Conservation (phyloP, 2,113 vertebrate genomes). For the Sminthopsis crassicaudata region DNA sequence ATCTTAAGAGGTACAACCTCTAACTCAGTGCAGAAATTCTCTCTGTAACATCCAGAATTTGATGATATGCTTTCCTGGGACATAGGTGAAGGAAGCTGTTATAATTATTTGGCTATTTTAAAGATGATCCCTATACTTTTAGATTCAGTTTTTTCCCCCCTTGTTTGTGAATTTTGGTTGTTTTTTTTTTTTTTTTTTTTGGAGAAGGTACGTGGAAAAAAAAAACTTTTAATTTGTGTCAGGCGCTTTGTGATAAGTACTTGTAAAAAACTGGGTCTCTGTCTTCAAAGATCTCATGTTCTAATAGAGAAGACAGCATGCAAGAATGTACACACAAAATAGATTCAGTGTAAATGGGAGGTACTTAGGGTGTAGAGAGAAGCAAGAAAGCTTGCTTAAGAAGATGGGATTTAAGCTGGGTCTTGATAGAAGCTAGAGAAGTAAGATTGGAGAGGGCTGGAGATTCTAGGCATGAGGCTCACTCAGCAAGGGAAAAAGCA, state of each 20-base stretch:
- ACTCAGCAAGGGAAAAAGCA: background rate
- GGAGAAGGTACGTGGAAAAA: background rate
- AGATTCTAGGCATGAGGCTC: background rate
- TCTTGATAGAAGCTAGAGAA: background rate
- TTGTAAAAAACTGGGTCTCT: background rate
- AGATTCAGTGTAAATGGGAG: background rate
- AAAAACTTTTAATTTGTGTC: background rate
- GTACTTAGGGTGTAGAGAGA: background rate
- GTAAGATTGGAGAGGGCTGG: background rate
- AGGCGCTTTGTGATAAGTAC: background rate
- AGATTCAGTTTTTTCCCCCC: conserved; percentile 45
- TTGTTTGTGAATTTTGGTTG: conserved; percentile 7
- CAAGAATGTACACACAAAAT: background rate
- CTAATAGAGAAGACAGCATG: background rate
- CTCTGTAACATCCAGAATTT: background rate
- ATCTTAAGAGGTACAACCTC: background rate
- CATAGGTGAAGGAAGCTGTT: conserved; percentile 65
- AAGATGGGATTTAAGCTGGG: background rate
- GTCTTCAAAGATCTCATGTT: background rate
- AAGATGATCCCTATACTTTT: background rate
- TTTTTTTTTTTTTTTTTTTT: no score
- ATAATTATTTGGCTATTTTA: conserved; percentile 25
- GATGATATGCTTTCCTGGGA: background rate
- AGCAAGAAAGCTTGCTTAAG: background rate
- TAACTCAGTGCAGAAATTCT: background rate